Evolutionary conservation across 2,797 vertebrate species (phyloP), one percentile per base, ranked within the genome.

Genomic region (Spinus olivaceus): DNA sequence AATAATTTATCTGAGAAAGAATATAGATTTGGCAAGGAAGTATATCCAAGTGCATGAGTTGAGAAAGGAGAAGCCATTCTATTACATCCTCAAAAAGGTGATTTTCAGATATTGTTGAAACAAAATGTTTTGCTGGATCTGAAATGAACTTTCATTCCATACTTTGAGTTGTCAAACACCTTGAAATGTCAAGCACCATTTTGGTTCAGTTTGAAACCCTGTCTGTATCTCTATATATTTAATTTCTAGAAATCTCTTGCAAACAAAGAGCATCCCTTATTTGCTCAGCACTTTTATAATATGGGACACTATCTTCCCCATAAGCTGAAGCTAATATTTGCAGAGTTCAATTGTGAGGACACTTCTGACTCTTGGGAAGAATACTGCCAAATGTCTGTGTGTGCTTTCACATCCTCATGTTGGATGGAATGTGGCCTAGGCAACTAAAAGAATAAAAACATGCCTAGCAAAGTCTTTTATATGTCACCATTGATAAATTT

Each of bases 301-400:
- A 92, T 60, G 76, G 88, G 73, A 81, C 88, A 70, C 82, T 81
- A 57, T 73, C 82, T 90, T 90, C 85, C 72, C 89, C 79, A 70
- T 70, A 94, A 94, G 37, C 77, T 77, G 73, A 81, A 96, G 91
- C 60, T 88, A 96, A 96, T 95, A 96, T 94, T 97, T 95, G 80
- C 94, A 81, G 63, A 79, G 49, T 84, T 92, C 21, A 16, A 16
- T 64, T 88, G 49, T 64, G 80, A 88, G 49, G 92, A 90, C 82
- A 77, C 30, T 94, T 94, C 22, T 35, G 57, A 71, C 85, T 94
- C 82, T 35, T 90, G 66, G 87, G 80, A 47, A 76, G 73, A 96
- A 80, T 57, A 7, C 20, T 81, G 70, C 73, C 56, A 64, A 77
- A 70, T 42, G 10, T 28, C 12, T 35, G 14, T 35, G 6, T 74